Conservation (phyloP, 2,888 invertebrate genomes). For the Nephrocerus scutellatus region DNA sequence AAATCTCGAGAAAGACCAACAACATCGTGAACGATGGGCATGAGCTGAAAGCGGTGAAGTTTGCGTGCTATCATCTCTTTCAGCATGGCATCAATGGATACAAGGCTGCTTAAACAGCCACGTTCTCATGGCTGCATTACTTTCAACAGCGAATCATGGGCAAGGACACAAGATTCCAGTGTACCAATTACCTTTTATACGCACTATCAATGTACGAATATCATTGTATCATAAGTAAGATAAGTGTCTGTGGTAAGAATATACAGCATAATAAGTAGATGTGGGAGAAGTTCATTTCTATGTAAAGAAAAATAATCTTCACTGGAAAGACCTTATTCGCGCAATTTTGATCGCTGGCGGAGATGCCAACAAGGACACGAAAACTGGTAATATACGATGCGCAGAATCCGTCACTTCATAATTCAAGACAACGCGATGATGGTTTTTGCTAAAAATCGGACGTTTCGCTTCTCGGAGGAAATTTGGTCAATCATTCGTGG, state of each 20-base stretch:
- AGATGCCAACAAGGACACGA: too few relatives aligned
- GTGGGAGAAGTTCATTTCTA: conserved; percentile 1
- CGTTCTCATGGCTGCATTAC: conserved; percentile 10
- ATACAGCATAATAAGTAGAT: not conserved
- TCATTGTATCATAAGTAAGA: not conserved
- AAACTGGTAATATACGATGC: too few relatives aligned
- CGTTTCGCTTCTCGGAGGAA: conserved; percentile 4
- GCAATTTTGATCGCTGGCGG: conserved; percentile 1
- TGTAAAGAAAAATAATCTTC: conserved; percentile 2
- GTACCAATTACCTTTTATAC: conserved; percentile 12
- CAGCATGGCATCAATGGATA: conserved; percentile 10
- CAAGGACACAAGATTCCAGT: too few relatives aligned
- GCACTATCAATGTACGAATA: conserved; percentile 1
- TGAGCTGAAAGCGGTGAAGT: conserved; percentile 9
- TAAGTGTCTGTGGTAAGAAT: conserved; percentile 2
- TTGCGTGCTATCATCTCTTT: conserved; percentile 7
- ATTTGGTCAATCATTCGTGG: not conserved
- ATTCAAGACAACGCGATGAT: too few relatives aligned
- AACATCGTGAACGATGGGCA: conserved; percentile 6
- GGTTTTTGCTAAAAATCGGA: too few relatives aligned
- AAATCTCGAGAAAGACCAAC: not conserved
- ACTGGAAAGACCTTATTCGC: not conserved
- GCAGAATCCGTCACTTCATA: too few relatives aligned
- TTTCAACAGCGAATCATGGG: conserved; percentile 13
- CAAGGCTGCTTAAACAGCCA: not conserved